Evolutionary conservation across 2,797 vertebrate genomes (phyloP), one percentile per base, ranked within the genome.

Genomic region (Phylloscopus collybita): DNA sequence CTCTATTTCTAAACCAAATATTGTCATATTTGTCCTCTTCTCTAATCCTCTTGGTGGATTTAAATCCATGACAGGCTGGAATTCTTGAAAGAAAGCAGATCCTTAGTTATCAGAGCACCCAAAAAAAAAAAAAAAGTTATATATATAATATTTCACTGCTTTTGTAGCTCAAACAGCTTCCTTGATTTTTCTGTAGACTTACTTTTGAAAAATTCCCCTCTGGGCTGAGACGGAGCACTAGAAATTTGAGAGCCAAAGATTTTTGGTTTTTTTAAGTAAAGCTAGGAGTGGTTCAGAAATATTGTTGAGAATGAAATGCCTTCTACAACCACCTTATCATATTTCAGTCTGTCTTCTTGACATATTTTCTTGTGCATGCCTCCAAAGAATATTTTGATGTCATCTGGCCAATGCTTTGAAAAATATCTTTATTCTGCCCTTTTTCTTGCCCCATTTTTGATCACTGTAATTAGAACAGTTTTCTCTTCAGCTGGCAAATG

Each of bases 1-100:
- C 82, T 95, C 56, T 86, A 21, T 95, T 94, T 88, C 85, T 95
- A 95, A 94, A 91, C 34, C 56, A 97, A 95, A 94, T 96, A 81
- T 93, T 94, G 80, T 94, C 70, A 25, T 93, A 93, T 88, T 92
- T 95, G 80, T 96, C 82, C 56, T 90, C 76, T 84, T 49, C 34
- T 61, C 62, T 97, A 95, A 95, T 91, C 92, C 85, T 86, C 62
- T 92, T 73, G 47, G 62, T 92, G 59, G 44, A 84, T 74, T 95
- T 92, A 90, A 94, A 82, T 90, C 82, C 82, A 79, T 79, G 70
- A 86, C 85, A 92, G 74, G 51, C 76, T 92, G 92, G 66, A 94
- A 73, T 91, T 94, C 56, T 79, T 88, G 66, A 90, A 90, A 89
- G 90, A 80, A 70, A 78, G 44, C 0, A 9, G 42, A 86, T 95